Percentiles rank a stretch among this genome's conserved stretches.
These are phyloP conservation scores for Lichenostomus cassidix DNA, from an alignment of 2,113 vertebrate genomes.

Conservation along the genomic window DNA sequence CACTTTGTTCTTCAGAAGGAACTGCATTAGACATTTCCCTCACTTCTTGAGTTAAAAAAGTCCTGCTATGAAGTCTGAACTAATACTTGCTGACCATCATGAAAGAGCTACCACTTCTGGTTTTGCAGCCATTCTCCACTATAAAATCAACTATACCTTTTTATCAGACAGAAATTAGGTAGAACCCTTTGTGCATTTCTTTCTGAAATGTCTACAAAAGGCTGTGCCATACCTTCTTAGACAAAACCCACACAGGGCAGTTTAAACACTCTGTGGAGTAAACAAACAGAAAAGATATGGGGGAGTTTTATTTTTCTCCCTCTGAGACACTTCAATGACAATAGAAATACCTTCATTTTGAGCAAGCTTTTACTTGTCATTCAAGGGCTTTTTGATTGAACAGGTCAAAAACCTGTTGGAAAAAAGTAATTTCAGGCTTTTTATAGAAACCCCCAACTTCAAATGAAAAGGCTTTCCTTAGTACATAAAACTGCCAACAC, in stretches of 20 bases:
- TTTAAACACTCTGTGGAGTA: not conserved
- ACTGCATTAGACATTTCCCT: not conserved
- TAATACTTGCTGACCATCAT: not conserved
- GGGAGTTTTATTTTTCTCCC: not conserved
- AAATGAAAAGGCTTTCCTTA: not conserved
- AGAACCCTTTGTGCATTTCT: not conserved
- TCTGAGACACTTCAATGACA: not conserved
- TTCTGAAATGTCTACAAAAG: not conserved
- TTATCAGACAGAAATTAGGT: not conserved
- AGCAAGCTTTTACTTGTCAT: not conserved
- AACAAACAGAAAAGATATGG: not conserved
- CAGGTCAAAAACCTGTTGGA: not conserved
- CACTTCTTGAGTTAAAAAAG: not conserved
- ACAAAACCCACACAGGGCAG: not conserved
- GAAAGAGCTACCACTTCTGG: not conserved
- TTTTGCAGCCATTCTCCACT: not conserved
- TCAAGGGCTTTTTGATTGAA: not conserved
- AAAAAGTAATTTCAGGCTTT: not conserved
- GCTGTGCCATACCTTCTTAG: not conserved
- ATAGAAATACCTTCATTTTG: slow-evolving; percentile 7
- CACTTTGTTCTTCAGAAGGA: not conserved
- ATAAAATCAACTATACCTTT: not conserved
- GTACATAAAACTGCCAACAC: not conserved
- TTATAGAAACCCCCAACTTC: not conserved
- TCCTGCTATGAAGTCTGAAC: not conserved